Percentiles rank a stretch among this genome's conserved stretches.
phyloP scores from a whole-genome alignment of 2,797 vertebrate species.

The Falco cherrug region DNA sequence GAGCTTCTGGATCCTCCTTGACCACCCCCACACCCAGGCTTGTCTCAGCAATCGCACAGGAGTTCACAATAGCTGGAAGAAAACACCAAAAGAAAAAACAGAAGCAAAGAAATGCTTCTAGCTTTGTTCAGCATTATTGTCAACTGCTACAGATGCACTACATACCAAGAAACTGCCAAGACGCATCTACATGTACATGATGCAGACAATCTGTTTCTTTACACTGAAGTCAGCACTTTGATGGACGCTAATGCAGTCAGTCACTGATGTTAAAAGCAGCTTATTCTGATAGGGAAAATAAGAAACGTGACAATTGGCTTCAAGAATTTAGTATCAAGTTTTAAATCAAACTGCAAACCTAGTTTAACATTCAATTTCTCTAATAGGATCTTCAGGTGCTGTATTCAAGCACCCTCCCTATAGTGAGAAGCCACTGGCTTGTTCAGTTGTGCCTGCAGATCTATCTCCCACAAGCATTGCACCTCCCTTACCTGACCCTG shows the following conservation, averaged over 20 bases:
- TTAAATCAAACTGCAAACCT: not conserved
- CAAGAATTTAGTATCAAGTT: not conserved
- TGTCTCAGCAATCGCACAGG: not conserved
- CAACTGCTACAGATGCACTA: not conserved
- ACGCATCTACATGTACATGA: not conserved
- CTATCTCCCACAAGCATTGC: not conserved
- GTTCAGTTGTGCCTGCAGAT: not conserved
- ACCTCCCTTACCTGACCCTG: not conserved
- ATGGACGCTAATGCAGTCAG: not conserved
- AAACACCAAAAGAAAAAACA: not conserved
- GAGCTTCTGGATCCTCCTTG: not conserved
- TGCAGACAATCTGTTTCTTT: not conserved
- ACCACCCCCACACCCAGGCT: not conserved
- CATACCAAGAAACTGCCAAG: not conserved
- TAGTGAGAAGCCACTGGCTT: not conserved
- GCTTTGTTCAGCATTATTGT: not conserved
- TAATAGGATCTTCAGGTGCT: not conserved
- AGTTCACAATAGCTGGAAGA: not conserved
- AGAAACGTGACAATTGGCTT: not conserved
- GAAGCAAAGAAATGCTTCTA: not conserved
- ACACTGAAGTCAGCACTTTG: not conserved
- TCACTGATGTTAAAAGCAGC: not conserved
- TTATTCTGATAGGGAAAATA: not conserved
- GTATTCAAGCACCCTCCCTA: not conserved
- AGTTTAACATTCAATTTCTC: not conserved